Base-by-base conservation (phyloP, 2,888 invertebrate genomes). In the Catocala sponsa region DNA sequence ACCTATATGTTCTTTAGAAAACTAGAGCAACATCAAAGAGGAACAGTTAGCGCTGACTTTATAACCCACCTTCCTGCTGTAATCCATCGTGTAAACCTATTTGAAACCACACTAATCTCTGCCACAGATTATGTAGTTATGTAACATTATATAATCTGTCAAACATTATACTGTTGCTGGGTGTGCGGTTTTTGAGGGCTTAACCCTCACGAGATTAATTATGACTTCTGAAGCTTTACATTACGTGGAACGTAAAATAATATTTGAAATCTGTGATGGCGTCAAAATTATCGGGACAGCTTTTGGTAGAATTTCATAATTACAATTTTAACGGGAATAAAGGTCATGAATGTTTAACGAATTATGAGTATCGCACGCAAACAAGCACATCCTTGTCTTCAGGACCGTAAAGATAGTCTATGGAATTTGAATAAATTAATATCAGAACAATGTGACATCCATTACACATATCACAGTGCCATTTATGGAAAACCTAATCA, bases 101-200 rank as follows among this genome's bases (percentile, higher is more conserved):
- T 72, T 73, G 64, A 61, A 70, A 74, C 72, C 76, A 78, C 80
- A 78, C 80, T 88, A 86, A 89, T 89, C 86, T 84, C 70, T 80
- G 74, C 63, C 79, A 74, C 79, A 79, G 80, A 82, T 77, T 78
- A 76, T 70, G 76, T 68, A 68, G 72, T 74, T 74, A 66, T 66
- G 49, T 55, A 68, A 65, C 60, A 72, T 69, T 73, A 68, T 65
- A 59, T 62, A 52, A 55, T 64, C 55, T 56, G 60, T 70, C 52
- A 68, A 61, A 70, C 41, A 60, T 65, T 68, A 63, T 57, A 55
- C 53, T 46, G 50, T 53, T 65, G 44, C 58, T 57, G 60, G 55
- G 52, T 48, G 6, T 41, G 61, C 44, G 57, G 72, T 64, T 72
- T 69, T 44, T 55, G 12, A 46, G 32, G 55, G 13, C 54, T 59